phyloP scores from a whole-genome alignment of 2,888 invertebrate species.

The Peribatodes rhomboidaria region DNA sequence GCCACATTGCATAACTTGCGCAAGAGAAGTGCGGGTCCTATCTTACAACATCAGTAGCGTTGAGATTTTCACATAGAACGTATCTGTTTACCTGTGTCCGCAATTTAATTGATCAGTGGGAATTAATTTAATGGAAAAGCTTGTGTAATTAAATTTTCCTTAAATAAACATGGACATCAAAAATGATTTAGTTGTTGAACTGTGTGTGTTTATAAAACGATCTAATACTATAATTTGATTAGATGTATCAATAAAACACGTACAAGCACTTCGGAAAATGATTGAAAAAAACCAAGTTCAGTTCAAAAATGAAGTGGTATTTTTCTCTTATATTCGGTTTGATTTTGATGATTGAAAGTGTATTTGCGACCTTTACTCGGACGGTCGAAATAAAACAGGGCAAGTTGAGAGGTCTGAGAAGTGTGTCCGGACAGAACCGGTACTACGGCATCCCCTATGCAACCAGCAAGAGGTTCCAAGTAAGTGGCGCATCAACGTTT shows the following conservation, averaged over 20 bases:
- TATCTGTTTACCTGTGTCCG: slow-evolving; percentile 4
- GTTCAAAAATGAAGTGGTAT: slow-evolving; percentile 34
- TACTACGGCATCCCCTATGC: slow-evolving; percentile 80
- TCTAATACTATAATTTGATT: background rate
- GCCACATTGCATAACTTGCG: slow-evolving; percentile 28
- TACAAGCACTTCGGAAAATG: background rate
- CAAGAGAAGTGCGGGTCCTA: slow-evolving; percentile 6
- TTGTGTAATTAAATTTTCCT: background rate
- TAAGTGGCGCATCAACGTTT: slow-evolving; percentile 50
- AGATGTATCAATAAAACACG: background rate
- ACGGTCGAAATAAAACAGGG: slow-evolving; percentile 67
- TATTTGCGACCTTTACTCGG: slow-evolving; percentile 57
- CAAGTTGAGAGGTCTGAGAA: slow-evolving; percentile 65
- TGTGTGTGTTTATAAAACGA: background rate
- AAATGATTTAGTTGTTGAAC: background rate
- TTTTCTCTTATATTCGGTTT: slow-evolving; percentile 4
- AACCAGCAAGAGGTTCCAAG: slow-evolving; percentile 70
- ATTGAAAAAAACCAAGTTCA: background rate
- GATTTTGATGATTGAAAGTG: slow-evolving; percentile 24
- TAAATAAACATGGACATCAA: background rate
- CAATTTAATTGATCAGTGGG: background rate
- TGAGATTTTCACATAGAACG: slow-evolving; percentile 16
- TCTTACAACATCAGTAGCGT: slow-evolving; percentile 23
- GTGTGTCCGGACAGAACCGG: slow-evolving; percentile 66
- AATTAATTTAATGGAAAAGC: background rate